A percentile compares a stretch with the other conserved stretches of the same genome.
These are phyloP conservation scores for Meiosimyza platycephala DNA, from an alignment of 2,888 invertebrate species.

Conservation along the genomic window DNA sequence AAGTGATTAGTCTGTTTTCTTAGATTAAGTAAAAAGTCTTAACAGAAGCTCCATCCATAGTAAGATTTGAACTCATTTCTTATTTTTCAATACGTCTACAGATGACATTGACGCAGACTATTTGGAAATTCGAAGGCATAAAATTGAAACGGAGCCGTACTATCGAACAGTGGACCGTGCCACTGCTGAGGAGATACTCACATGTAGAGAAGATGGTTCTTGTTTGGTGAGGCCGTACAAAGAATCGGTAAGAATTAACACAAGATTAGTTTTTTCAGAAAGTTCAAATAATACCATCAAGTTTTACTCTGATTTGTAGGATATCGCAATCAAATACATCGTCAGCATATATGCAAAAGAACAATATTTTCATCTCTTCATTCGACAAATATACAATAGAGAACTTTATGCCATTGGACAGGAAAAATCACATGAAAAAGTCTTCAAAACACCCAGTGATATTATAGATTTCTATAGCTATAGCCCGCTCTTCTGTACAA, in stretches of 20 bases:
- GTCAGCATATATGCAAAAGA: constrained; percentile 62
- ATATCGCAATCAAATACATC: constrained; percentile 63
- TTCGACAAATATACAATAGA: constrained; percentile 57
- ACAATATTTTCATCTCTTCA: constrained; percentile 63
- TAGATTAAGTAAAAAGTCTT: too few species aligned
- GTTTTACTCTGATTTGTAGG: constrained; percentile 45
- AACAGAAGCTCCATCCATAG: too few species aligned
- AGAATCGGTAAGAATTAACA: constrained; percentile 49
- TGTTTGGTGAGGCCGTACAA: constrained; percentile 65
- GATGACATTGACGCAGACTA: constrained; percentile 60
- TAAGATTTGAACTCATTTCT: not conserved
- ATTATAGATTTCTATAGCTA: constrained; percentile 64
- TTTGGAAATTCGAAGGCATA: constrained; percentile 56
- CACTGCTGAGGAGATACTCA: constrained; percentile 60
- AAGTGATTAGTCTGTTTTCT: too few species aligned
- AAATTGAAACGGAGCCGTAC: constrained; percentile 63
- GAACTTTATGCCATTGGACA: constrained; percentile 63
- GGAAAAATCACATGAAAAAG: constrained; percentile 59
- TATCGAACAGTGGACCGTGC: constrained; percentile 63
- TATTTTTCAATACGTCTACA: constrained; percentile 36
- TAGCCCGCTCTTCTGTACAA: constrained; percentile 63
- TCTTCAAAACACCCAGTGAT: constrained; percentile 61
- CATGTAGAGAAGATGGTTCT: constrained; percentile 61
- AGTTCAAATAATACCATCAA: not conserved
- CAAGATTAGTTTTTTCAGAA: not conserved